Evolutionary conservation across 2,113 vertebrate genomes (phyloP), one percentile per base, ranked within the genome.

Genomic region (Corynorhinus townsendii): DNA sequence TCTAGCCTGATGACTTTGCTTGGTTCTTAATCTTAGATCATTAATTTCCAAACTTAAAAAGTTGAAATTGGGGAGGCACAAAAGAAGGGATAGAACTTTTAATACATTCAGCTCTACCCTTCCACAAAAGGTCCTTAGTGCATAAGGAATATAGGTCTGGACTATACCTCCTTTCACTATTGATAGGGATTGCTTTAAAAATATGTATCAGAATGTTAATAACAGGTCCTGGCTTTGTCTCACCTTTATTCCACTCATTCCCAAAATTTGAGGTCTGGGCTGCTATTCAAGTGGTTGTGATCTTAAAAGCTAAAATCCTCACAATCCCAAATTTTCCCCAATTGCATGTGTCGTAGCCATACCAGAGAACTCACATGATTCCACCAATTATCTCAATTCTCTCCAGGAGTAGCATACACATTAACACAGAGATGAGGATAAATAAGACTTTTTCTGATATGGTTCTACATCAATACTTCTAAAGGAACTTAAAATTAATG

Each of bases 11-110:
- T 85, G 54, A 85, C 20, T 38, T 88, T 73, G 24, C n/a, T 83
- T 87, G 19, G n/a, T 56, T 97, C 45, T 82, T 68, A 88, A 90
- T 69, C 24, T 84, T 76, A 90, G 20, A 89, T 35, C 69, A 92
- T n/a, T 6, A 82, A 92, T 43, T 96, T 62, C 40, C 66, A 94
- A 92, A 92, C 26, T 87, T 95, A 47, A 49, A 94, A 90, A 79
- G 24, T 85, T 73, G 68, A 43, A 95, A 68, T 35, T 49, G 19
- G 19, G 38, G 17, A 87, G 38, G 90, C 85, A 6, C 33, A 81
- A 52, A 12, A 12, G 24, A 15, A 92, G 10, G 88, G n/a, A 82
- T 4, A 94, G 45, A 81, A 33, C 2, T 28, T 54, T 89, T 87
- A 91, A 64, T 15, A 72, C 20, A 17, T 87, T 16, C 12, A 35